Evolutionary conservation across 2,797 vertebrate species (phyloP).

Genomic region (Sphenodon punctatus): DNA sequence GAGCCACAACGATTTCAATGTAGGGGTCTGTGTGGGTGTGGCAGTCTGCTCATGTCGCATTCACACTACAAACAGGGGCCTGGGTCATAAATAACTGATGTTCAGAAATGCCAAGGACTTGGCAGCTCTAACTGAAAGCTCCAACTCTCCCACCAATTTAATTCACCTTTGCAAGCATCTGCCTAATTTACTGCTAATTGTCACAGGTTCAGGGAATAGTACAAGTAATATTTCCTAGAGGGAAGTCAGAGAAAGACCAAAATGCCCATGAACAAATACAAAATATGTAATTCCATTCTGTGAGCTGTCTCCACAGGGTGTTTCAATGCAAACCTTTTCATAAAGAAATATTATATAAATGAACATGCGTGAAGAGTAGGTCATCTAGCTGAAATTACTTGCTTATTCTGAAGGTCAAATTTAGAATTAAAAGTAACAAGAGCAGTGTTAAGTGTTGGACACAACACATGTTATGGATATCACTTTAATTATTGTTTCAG

Average conservation of each 20-base stretch:
- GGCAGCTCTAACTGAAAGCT: background rate
- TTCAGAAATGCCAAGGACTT: background rate
- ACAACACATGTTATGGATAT: background rate
- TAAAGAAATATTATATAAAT: background rate
- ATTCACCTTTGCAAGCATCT: background rate
- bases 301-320: background rate
- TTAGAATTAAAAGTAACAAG: background rate
- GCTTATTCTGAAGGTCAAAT: background rate
- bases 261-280: background rate
- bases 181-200: background rate
- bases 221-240: background rate
- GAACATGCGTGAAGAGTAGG: background rate
- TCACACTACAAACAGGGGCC: background rate
- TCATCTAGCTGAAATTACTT: background rate
- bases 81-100: background rate
- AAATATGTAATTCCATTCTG: background rate
- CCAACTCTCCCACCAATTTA: background rate
- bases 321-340: background rate
- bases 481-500: slow-evolving; percentile 1
- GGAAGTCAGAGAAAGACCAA: slow-evolving; percentile 11
- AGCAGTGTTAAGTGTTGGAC: background rate
- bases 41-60: background rate
- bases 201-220: background rate
- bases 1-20: no score
- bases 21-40: no score